Evolutionary conservation across 2,113 vertebrate genomes (phyloP), one percentile per base, ranked within the genome.

Genomic region (Arvicanthis niloticus): DNA sequence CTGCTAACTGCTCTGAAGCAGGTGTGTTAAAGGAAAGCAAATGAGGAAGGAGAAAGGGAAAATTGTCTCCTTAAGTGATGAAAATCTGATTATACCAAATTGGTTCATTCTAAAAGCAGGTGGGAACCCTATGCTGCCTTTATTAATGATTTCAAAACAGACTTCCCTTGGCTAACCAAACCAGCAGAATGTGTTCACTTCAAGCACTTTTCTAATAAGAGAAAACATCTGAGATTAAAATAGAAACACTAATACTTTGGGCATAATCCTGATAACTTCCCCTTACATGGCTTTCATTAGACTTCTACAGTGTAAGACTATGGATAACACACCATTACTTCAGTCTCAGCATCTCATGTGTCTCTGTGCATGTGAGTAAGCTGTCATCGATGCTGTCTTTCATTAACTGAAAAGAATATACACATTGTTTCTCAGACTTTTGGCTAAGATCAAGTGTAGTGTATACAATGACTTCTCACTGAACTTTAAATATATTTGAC

Each of bases 11-110:
- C 91, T 96, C 42, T 88, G 73, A 34, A 91, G 91, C 84, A 93
- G 89, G 95, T 96, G 95, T 91, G 87, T 56, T 91, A 85, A 92
- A 95, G 78, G 82, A 95, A 70, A 92, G 78, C 45, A 95, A 96
- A 97, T 81, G 62, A 95, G 53, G 60, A 89, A 58, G 53, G 82
- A 97, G 91, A 93, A 91, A 92, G 81, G 89, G 88, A 90, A 97
- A 96, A 96, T 85, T 77, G 82, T 80, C 45, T 96, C 62, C n/a
- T 88, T 89, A 89, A 97, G 34, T 93, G 78, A 93, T 93, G 70
- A 78, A 97, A 97, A 98, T 94, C 82, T 97, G 94, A 96, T 97
- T 96, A 93, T 56, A 62, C 51, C 29, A 91, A 87, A 88, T 96
- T 10, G 9, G 56, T 80, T 93, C 42, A 88, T 81, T 94, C 78